Conservation (phyloP, 1,140 invertebrate genomes). For the Drosophila eugracilis region DNA sequence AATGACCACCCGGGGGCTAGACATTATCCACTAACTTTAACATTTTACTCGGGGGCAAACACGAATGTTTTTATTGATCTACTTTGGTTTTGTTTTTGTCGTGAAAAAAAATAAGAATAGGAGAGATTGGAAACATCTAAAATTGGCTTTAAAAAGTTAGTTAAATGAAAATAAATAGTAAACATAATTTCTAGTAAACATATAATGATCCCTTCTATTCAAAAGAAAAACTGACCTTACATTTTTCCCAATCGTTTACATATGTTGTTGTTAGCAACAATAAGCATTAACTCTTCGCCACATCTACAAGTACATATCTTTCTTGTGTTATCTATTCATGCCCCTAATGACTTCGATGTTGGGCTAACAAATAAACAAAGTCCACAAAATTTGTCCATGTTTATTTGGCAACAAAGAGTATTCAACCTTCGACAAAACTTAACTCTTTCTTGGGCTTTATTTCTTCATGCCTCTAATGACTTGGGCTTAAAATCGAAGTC, state of each 20-base stretch:
- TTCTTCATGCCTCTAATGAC: constrained; percentile 45
- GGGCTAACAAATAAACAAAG: not conserved
- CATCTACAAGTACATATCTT: not conserved
- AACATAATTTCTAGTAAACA: too few species aligned
- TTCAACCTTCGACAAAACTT: constrained; percentile 12
- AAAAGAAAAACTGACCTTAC: too few species aligned
- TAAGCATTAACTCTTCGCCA: not conserved
- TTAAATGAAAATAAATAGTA: too few species aligned
- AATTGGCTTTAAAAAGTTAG: too few species aligned
- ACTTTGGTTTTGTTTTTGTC: not conserved
- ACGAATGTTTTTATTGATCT: constrained; percentile 15
- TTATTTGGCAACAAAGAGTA: constrained; percentile 12
- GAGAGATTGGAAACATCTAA: too few species aligned
- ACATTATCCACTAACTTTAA: constrained; percentile 17
- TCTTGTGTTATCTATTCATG: not conserved
- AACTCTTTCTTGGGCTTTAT: constrained; percentile 6
- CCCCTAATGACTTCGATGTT: not conserved
- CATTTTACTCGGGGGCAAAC: constrained; percentile 7
- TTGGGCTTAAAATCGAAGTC: constrained; percentile 30
- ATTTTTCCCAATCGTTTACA: too few species aligned
- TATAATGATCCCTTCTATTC: too few species aligned
- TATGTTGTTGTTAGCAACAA: not conserved
- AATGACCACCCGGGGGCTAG: constrained; percentile 21
- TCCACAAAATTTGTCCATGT: not conserved
- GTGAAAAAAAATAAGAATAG: not conserved